Conservation (phyloP, 2,113 vertebrate genomes). For the Bolborhynchus lineola region DNA sequence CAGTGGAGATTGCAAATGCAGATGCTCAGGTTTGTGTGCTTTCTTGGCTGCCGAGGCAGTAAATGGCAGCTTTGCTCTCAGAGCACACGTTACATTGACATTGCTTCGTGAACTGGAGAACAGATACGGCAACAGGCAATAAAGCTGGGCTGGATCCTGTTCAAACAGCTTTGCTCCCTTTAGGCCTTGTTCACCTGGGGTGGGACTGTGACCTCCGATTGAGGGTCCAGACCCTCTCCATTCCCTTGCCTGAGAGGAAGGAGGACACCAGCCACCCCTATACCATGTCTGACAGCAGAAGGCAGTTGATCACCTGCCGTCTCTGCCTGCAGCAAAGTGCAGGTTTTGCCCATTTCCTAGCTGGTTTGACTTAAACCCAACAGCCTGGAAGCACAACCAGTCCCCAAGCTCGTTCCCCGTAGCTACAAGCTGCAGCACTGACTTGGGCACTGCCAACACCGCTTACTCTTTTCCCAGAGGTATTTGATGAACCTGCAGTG, state of each 20-base stretch:
- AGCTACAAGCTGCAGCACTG: not conserved
- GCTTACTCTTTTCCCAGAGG: not conserved
- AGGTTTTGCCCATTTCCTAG: not conserved
- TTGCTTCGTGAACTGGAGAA: not conserved
- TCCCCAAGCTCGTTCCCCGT: not conserved
- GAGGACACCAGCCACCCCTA: not conserved
- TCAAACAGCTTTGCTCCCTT: not conserved
- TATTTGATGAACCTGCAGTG: not conserved
- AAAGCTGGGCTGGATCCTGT: not conserved
- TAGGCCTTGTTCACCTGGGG: not conserved
- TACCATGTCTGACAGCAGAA: not conserved
- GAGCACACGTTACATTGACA: not conserved
- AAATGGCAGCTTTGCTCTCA: conserved; percentile 1
- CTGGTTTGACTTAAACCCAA: not conserved
- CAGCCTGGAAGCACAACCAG: not conserved
- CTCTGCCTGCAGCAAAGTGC: not conserved
- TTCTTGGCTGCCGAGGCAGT: not conserved
- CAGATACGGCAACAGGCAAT: not conserved
- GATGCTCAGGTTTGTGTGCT: conserved; percentile 46
- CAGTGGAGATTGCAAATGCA: conserved; percentile 52
- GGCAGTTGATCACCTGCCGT: not conserved
- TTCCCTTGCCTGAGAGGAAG: too few species aligned
- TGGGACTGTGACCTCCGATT: accelerated
- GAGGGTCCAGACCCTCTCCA: accelerated
- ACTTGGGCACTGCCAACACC: not conserved